phyloP scores from a whole-genome alignment of 2,888 invertebrate species.

The Criorhina ranunculi region DNA sequence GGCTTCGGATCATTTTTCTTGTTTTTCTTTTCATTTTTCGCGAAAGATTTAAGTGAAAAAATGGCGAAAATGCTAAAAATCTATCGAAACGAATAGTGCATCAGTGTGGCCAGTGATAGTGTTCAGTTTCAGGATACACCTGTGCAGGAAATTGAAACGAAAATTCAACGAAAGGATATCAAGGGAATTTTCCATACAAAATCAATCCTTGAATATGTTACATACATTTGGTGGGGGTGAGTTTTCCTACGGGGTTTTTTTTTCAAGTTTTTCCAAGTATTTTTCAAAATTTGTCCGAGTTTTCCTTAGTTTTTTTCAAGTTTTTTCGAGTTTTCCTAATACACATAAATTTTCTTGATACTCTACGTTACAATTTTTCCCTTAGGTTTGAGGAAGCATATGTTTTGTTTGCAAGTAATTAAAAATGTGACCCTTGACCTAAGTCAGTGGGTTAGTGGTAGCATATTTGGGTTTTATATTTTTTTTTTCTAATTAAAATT shows the following conservation, averaged over 20 bases:
- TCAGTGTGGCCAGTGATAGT: constrained; percentile 23
- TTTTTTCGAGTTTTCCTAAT: constrained; percentile 16
- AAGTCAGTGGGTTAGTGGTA: constrained; percentile 19
- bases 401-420: constrained; percentile 21
- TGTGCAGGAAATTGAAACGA: constrained; percentile 3
- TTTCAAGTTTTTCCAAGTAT: not conserved
- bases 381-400: constrained; percentile 38
- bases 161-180: not conserved
- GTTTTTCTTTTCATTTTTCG: constrained; percentile 23
- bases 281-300: too few relatives aligned
- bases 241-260: constrained; percentile 17
- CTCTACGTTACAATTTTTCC: not conserved
- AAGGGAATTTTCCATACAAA: constrained; percentile 29
- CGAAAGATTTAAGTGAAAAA: constrained; percentile 16
- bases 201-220: constrained; percentile 73
- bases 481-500: constrained; percentile 25
- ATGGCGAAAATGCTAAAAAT: constrained; percentile 46
- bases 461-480: constrained; percentile 14
- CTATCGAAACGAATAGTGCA: constrained; percentile 34
- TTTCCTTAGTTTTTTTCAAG: too few relatives aligned
- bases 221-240: constrained; percentile 71
- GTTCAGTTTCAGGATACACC: constrained; percentile 7
- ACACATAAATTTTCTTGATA: constrained; percentile 6
- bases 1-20: constrained; percentile 42
- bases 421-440: constrained; percentile 9